phyloP scores from a whole-genome alignment of 2,888 invertebrate species.

The Alviniconcha strummeri region DNA sequence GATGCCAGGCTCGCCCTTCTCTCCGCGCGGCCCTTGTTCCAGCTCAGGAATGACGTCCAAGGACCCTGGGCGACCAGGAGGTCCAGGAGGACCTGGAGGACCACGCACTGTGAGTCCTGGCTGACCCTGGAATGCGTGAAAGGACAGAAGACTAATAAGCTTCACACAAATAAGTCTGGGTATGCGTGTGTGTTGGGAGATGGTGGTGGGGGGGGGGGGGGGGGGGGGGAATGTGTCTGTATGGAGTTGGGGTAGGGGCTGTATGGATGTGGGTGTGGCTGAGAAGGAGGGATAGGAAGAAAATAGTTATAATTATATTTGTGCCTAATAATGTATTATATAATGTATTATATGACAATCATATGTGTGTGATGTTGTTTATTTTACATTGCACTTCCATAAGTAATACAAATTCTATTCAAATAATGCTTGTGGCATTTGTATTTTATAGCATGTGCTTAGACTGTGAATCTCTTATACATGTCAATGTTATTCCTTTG shows the following conservation, averaged over 20 bases:
- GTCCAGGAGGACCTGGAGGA: constrained; percentile 47
- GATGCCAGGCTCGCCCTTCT: constrained; percentile 37
- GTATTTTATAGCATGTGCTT: too few species aligned
- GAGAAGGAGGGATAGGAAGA: not conserved
- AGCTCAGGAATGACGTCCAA: constrained; percentile 42
- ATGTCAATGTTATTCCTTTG: too few species aligned
- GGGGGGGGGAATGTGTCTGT: not conserved
- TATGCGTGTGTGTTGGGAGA: not conserved
- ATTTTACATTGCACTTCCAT: too few species aligned
- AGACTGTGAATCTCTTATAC: too few species aligned
- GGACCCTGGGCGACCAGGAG: constrained; percentile 49
- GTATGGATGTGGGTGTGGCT: not conserved
- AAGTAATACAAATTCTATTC: too few species aligned
- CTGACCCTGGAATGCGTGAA: constrained; percentile 29
- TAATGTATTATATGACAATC: too few species aligned
- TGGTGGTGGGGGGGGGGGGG: too few species aligned
- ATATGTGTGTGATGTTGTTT: too few species aligned
- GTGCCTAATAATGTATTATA: too few species aligned
- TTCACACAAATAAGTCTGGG: not conserved
- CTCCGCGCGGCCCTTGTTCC: constrained; percentile 40
- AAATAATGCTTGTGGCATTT: too few species aligned
- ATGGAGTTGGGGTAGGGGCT: not conserved
- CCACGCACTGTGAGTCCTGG: constrained; percentile 36
- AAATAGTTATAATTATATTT: not conserved
- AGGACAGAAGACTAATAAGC: too few species aligned